Evolutionary conservation across 2,888 invertebrate species (phyloP).

Genomic region (Chloroclysta siterata): DNA sequence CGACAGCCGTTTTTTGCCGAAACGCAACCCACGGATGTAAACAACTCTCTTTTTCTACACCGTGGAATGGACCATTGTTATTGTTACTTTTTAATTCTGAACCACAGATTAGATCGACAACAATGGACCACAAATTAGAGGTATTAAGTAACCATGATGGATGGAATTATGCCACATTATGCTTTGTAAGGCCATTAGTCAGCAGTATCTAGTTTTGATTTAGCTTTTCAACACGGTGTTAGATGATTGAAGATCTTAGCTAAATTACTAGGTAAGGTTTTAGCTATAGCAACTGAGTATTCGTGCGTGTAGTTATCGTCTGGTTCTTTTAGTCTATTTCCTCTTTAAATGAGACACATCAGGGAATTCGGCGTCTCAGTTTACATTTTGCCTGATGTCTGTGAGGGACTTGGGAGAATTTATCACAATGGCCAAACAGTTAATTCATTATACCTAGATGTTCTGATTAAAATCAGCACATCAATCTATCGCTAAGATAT

Average conservation of each 20-base stretch:
- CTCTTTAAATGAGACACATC: too few relatives aligned
- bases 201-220: slow-evolving; percentile 15
- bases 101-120: slow-evolving; percentile 16
- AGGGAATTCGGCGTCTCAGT: too few relatives aligned
- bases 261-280: background rate
- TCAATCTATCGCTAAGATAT: too few relatives aligned
- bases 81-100: slow-evolving; percentile 39
- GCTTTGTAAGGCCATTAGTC: slow-evolving; percentile 10
- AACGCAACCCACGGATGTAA: slow-evolving; percentile 60
- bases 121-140: slow-evolving; percentile 32
- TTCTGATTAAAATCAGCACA: too few relatives aligned
- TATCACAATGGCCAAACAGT: too few relatives aligned
- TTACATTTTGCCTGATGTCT: too few relatives aligned
- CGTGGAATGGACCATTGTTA: slow-evolving; percentile 35
- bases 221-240: slow-evolving; percentile 1
- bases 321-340: too few relatives aligned
- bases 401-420: too few relatives aligned
- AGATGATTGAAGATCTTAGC: background rate
- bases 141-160: slow-evolving; percentile 25
- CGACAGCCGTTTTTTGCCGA: slow-evolving; percentile 54
- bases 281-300: background rate
- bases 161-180: slow-evolving; percentile 28
- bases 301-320: too few relatives aligned
- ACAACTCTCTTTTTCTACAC: slow-evolving; percentile 71
- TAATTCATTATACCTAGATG: too few relatives aligned